phyloP scores from a whole-genome alignment of 2,113 vertebrate genomes.

The Alces alces region DNA sequence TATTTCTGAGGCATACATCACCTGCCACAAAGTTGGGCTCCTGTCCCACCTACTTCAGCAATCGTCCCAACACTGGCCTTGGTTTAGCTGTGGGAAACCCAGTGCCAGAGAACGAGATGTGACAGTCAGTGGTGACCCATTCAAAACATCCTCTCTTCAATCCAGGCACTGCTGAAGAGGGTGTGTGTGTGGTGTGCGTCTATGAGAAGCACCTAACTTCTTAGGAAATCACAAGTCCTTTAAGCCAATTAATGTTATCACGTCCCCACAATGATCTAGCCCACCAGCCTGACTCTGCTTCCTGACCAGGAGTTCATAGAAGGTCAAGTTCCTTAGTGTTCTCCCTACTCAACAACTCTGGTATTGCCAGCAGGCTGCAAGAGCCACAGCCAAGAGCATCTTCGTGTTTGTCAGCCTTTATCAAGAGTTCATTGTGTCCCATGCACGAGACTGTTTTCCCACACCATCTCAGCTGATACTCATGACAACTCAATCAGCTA shows the following conservation, averaged over 20 bases:
- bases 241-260: neutral
- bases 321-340: neutral
- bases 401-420: neutral
- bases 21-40: neutral
- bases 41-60: neutral
- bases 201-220: neutral
- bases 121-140: neutral
- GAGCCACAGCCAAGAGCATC: neutral
- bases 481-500: neutral
- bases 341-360: neutral
- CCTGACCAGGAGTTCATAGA: neutral
- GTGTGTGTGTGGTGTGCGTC: neutral
- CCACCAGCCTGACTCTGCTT: neutral
- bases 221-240: neutral
- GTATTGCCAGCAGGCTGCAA: neutral
- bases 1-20: neutral
- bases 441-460: neutral
- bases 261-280: neutral
- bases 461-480: neutral
- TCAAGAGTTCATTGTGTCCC: neutral
- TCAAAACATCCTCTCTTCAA: constrained; percentile 35
- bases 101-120: neutral
- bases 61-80: neutral
- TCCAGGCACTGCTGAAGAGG: neutral
- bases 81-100: neutral